Conservation (phyloP, 2,113 vertebrate species). For the Xiphophorus maculatus region DNA sequence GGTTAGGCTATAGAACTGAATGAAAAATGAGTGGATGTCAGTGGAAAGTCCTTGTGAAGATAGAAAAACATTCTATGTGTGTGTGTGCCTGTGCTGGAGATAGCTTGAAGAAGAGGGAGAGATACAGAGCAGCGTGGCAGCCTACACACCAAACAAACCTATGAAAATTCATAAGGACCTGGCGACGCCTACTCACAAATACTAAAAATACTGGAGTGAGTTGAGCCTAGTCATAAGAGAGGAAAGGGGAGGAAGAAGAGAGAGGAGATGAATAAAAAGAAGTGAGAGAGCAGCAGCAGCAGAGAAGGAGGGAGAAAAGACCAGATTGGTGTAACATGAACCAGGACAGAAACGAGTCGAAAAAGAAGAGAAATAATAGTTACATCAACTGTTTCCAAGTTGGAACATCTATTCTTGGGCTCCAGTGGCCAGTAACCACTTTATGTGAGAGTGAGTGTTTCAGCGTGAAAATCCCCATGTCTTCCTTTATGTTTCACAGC, state of each 20-base stretch:
- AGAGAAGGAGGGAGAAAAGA: slow-evolving; percentile 60
- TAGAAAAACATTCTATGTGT: neutral
- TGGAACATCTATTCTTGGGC: slow-evolving; percentile 68
- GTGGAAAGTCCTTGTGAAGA: too few species aligned
- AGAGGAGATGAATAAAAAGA: slow-evolving; percentile 65
- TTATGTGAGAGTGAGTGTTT: slow-evolving; percentile 32
- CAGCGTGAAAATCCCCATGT: slow-evolving; percentile 33
- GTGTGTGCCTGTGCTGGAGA: neutral
- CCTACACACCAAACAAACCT: slow-evolving; percentile 79
- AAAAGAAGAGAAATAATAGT: slow-evolving; percentile 66
- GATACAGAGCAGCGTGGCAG: slow-evolving; percentile 64
- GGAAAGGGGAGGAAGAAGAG: slow-evolving; percentile 56
- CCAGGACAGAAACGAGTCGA: slow-evolving; percentile 48
- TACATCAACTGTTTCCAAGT: slow-evolving; percentile 66
- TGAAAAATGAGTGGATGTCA: too few species aligned
- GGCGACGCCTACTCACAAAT: slow-evolving; percentile 76
- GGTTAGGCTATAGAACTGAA: too few species aligned
- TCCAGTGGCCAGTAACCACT: slow-evolving; percentile 56
- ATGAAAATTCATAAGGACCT: slow-evolving; percentile 81
- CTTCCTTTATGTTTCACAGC: slow-evolving; percentile 32
- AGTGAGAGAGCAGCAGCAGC: slow-evolving; percentile 56
- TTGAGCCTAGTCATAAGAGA: slow-evolving; percentile 73
- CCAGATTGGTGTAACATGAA: slow-evolving; percentile 69
- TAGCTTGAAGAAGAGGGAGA: slow-evolving; percentile 21
- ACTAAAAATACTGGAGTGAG: slow-evolving; percentile 79